Base-by-base conservation (phyloP, 2,797 vertebrate species). In the Megaceryle alcyon region DNA sequence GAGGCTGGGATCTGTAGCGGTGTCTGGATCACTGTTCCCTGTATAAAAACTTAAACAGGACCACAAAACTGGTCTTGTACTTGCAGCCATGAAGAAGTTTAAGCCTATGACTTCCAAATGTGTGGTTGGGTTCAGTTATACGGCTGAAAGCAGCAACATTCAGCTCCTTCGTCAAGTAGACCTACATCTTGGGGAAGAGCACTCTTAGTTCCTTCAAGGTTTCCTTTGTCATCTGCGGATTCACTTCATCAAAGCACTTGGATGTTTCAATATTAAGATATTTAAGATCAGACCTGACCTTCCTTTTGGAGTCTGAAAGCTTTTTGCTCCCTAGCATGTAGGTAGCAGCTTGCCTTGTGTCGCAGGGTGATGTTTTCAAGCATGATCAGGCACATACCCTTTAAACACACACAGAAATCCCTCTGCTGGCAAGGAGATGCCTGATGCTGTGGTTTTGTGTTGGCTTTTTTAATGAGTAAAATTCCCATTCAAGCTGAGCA, bases 181-280 rank as follows among this genome's bases (percentile, higher is more conserved):
- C 61, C 87, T 57, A 7, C n/a, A 44, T 78, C 48, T 87, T 46
- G 64, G 71, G 88, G 19, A 82, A 92, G 41, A 84, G 75, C 65
- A 86, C 51, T 88, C 84, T 84, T 71, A 57, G 86, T 85, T 82
- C 84, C 89, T 95, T 95, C 65, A 8, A 82, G 43, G 75, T 95
- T 71, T 81, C 80, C 77, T 85, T 96, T 70, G 82, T 86, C 80
- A 85, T 48, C 66, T 92, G 48, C 96, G 91, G 68, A 65, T 92
- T 97, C 53, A 39, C 31, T 92, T 90, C 64, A 72, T 86, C 46
- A 82, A 81, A 57, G n/a, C 1, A 25, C 94, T 57, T 57, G 53
- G 20, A 43, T 93, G 28, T 60, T 89, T 96, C 88, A 94, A 64
- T 94, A 83, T 97, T 95, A 85, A 95, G 82, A 56, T 81, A n/a